Evolutionary conservation across 2,888 invertebrate genomes (phyloP).

Genomic region (Eumerus sabulonum): DNA sequence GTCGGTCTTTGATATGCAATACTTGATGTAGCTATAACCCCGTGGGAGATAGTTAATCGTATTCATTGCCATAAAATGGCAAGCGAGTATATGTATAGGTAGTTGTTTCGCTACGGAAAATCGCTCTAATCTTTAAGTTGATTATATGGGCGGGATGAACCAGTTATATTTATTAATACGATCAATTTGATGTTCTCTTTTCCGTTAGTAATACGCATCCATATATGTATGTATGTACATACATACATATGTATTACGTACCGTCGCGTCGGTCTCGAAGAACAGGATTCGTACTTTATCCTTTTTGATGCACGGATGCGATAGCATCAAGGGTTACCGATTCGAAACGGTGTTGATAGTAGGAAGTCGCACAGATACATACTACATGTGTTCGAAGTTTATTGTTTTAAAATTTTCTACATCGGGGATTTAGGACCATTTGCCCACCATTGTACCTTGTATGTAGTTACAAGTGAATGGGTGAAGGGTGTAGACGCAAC

Average conservation of each 20-base stretch:
- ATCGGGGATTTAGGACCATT: slow-evolving; percentile 9
- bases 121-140: slow-evolving; percentile 77
- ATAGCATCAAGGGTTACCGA: slow-evolving; percentile 37
- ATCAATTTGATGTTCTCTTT: slow-evolving; percentile 79
- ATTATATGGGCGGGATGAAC: slow-evolving; percentile 79
- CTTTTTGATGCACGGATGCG: slow-evolving; percentile 1
- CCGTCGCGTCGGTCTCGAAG: too few relatives aligned
- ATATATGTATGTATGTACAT: slow-evolving; percentile 18
- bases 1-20: slow-evolving; percentile 63
- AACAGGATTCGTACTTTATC: too few relatives aligned
- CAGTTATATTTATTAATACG: slow-evolving; percentile 79
- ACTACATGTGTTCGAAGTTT: slow-evolving; percentile 22
- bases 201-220: slow-evolving; percentile 73
- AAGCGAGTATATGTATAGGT: too few relatives aligned
- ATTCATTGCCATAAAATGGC: slow-evolving; percentile 69
- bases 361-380: not conserved
- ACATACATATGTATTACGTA: too few relatives aligned
- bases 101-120: slow-evolving; percentile 62
- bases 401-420: slow-evolving; percentile 48
- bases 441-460: not conserved
- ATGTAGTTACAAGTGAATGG: not conserved
- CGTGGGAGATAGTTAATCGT: slow-evolving; percentile 68
- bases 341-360: slow-evolving; percentile 33
- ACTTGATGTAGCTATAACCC: slow-evolving; percentile 49
- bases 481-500: slow-evolving; percentile 41